A percentile compares a stretch with the other conserved stretches of the same genome.
Evolutionary conservation across 2,113 vertebrate species (phyloP).

Genomic region (Coracopsis vasa): DNA sequence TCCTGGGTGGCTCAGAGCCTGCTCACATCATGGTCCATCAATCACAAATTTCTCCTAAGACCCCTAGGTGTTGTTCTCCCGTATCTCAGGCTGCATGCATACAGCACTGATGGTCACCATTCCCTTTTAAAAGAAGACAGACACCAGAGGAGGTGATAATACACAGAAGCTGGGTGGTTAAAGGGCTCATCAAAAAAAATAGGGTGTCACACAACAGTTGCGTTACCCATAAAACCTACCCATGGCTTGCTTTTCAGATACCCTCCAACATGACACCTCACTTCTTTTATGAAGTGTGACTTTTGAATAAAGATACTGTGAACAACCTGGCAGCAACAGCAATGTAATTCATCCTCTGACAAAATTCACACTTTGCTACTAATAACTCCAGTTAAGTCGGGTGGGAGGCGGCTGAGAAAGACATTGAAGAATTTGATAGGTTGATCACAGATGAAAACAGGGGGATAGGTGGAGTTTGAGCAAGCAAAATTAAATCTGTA

Average conservation of each 20-base stretch:
- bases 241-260: neutral
- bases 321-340: neutral
- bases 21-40: neutral
- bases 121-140: neutral
- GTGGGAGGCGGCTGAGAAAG: neutral
- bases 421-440: neutral
- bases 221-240: neutral
- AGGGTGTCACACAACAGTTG: neutral
- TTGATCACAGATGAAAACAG: neutral
- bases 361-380: neutral
- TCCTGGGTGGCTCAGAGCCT: neutral
- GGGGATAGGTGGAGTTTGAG: neutral
- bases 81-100: neutral
- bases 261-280: neutral
- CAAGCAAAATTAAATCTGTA: neutral
- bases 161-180: neutral
- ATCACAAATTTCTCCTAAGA: neutral
- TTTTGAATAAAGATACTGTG: neutral
- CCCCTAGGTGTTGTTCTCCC: neutral
- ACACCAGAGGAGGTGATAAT: neutral
- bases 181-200: neutral
- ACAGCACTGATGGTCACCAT: fast-evolving
- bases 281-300: neutral
- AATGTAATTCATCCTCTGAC: neutral
- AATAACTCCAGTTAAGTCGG: neutral